Evolutionary conservation across 2,797 vertebrate genomes (phyloP).

Genomic region (Setipinna tenuifilis): DNA sequence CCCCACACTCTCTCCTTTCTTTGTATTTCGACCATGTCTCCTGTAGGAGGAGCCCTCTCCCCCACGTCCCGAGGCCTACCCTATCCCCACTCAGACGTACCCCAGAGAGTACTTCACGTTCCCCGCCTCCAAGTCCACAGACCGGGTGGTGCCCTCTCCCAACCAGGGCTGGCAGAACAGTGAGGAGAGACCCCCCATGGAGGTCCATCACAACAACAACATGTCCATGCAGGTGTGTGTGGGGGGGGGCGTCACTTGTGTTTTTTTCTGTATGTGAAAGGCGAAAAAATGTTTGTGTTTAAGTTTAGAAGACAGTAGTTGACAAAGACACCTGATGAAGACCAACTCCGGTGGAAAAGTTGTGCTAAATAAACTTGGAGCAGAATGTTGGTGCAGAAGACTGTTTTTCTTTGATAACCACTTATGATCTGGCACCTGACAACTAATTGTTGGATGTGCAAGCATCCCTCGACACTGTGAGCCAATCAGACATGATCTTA

Average conservation of each 20-base stretch:
- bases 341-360: too few relatives aligned
- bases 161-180: slow-evolving; percentile 86
- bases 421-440: too few relatives aligned
- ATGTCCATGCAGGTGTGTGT: slow-evolving; percentile 69
- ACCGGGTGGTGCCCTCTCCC: slow-evolving; percentile 75
- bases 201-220: slow-evolving; percentile 80
- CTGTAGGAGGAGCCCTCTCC: slow-evolving; percentile 86
- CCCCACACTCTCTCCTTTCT: too few relatives aligned
- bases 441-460: too few relatives aligned
- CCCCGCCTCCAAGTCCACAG: slow-evolving; percentile 92
- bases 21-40: background rate
- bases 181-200: slow-evolving; percentile 81
- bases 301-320: too few relatives aligned
- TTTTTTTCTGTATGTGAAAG: background rate
- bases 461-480: too few relatives aligned
- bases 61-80: slow-evolving; percentile 90
- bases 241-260: background rate
- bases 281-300: background rate
- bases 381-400: too few relatives aligned
- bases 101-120: slow-evolving; percentile 97
- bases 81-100: slow-evolving; percentile 97
- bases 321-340: too few relatives aligned
- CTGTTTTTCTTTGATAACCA: too few relatives aligned
- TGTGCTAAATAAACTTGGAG: too few relatives aligned
- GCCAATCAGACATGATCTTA: too few relatives aligned